Evolutionary conservation across 2,797 vertebrate genomes (phyloP), one percentile per base, ranked within the genome.

Genomic region (Enteromius fasciolatus): DNA sequence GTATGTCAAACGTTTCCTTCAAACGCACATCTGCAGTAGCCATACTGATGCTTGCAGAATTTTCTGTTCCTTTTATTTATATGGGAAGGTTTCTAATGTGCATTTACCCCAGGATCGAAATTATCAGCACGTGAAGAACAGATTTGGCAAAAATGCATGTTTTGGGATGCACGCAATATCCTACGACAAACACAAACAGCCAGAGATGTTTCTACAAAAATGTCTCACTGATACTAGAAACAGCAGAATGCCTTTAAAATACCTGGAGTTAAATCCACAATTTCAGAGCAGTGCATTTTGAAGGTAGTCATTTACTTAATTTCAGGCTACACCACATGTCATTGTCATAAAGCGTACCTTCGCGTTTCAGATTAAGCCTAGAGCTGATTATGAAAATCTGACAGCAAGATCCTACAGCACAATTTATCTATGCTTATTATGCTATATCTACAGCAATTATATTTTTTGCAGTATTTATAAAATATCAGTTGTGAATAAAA

Each of bases 141-240:
- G 61, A 85, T 84, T 86, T 23, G 72, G 78, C 79, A 84, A 77
- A 78, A 41, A 46, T 44, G n/a, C 57, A 80, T 59, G 69, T 84
- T 54, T 86, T 31, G 52, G 67, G 14, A 75, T 67, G 78, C 75
- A 83, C 14, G 75, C 70, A 61, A 39, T 68, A 59, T 46, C 67
- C 81, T 5, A 54, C 11, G 4, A 78, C 41, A 77, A 48, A 78
- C 67, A 36, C 66, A 77, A 36, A 48, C 73, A 78, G 48, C 59
- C 25, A 86, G 64, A 31, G 66, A 64, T 75, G 50, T 61, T 73
- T 77, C 39, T 69, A 18, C 23, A 48, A 63, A 50, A 81, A 68
- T 11, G 41, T 52, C 68, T 76, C 70, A 67, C 59, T 72, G 64
- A 83, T 64, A 57, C 44, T 18, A 39, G 25, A 64, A 46, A 74